Percentiles rank a stretch among this genome's conserved stretches.
Conservation (phyloP, 2,113 vertebrate species). For the Heterocephalus glaber region DNA sequence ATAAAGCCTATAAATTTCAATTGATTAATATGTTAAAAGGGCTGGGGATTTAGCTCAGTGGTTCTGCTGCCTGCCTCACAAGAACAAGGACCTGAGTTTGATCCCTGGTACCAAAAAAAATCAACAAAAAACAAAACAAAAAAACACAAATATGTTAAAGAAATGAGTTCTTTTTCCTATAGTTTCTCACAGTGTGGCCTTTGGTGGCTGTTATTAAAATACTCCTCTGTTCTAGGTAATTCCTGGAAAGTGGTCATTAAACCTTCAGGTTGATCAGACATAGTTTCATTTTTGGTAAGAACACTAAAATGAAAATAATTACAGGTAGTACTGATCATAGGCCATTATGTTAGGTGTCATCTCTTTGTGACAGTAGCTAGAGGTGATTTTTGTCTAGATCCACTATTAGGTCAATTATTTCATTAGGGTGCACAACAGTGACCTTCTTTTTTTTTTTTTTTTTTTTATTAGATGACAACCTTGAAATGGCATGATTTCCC, state of each 20-base stretch:
- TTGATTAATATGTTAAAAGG: slow-evolving; percentile 18
- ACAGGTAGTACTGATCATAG: neutral
- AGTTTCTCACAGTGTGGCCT: neutral
- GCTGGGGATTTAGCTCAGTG: too few relatives aligned
- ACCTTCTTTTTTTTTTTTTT: neutral
- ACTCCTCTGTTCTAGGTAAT: neutral
- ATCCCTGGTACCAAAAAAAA: too few relatives aligned
- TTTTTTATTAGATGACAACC: slow-evolving; percentile 9
- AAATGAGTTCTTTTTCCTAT: neutral
- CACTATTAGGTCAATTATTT: neutral
- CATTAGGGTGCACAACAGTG: neutral
- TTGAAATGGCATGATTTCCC: neutral
- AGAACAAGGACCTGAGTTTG: too few relatives aligned
- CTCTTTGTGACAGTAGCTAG: neutral
- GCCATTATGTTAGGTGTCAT: neutral
- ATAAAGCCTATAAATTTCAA: neutral
- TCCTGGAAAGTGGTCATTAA: slow-evolving; percentile 15
- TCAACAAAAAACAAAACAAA: too few relatives aligned
- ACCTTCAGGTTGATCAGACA: neutral
- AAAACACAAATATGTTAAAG: slow-evolving; percentile 31
- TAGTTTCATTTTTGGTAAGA: slow-evolving; percentile 24
- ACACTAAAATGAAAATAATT: neutral
- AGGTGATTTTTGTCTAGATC: neutral
- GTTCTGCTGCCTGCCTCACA: too few relatives aligned
- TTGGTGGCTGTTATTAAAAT: neutral